phyloP scores from a whole-genome alignment of 2,888 invertebrate genomes.

The Agrochola lota region DNA sequence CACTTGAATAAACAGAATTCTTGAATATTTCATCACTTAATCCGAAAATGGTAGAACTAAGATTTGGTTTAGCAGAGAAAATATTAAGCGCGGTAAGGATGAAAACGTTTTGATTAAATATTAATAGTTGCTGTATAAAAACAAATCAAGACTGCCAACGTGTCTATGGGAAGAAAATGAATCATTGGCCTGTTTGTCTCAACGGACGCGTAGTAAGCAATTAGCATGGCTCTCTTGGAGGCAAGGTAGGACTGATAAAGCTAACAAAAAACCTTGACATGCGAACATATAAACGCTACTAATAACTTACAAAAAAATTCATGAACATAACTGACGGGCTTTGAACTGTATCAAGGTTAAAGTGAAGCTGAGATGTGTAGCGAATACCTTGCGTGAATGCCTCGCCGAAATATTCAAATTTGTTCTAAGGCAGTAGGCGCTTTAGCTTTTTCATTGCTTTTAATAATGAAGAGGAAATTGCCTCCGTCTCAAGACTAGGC shows the following conservation, averaged over 20 bases:
- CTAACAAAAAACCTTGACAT: conserved; percentile 79
- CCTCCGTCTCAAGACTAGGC: background rate
- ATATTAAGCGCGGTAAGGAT: conserved; percentile 7
- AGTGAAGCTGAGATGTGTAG: conserved; percentile 52
- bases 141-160: conserved; percentile 64
- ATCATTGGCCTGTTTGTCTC: conserved; percentile 67
- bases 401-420: conserved; percentile 37
- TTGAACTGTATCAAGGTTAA: conserved; percentile 85
- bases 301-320: conserved; percentile 76
- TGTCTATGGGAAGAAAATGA: conserved; percentile 71
- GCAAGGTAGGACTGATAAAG: conserved; percentile 66
- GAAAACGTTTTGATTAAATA: conserved; percentile 51
- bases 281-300: conserved; percentile 73
- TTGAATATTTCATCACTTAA: conserved; percentile 6
- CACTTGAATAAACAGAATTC: conserved; percentile 33
- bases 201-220: conserved; percentile 54
- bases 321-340: conserved; percentile 75
- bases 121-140: conserved; percentile 21
- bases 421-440: background rate
- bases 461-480: conserved; percentile 24
- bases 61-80: background rate
- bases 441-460: conserved; percentile 11
- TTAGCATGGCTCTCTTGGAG: conserved; percentile 59
- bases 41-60: background rate
- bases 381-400: conserved; percentile 36